These are phyloP conservation scores for Chrysochloris asiatica DNA, from an alignment of 2,113 vertebrate genomes.

Conservation along the genomic window DNA sequence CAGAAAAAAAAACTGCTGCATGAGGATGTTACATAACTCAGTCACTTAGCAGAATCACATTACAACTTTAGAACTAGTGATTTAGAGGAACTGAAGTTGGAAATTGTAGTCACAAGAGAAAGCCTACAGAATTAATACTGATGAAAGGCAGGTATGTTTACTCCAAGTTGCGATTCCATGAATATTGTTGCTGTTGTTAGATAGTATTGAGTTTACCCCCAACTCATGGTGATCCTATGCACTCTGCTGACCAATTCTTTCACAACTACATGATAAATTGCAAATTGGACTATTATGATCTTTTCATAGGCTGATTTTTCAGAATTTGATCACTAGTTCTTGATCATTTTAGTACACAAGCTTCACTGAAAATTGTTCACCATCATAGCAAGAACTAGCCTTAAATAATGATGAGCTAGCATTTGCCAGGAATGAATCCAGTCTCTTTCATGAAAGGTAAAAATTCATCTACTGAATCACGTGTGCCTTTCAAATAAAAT, in stretches of 20 bases:
- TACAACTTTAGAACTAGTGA: not conserved
- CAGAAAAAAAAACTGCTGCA: not conserved
- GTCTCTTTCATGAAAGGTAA: too few relatives aligned
- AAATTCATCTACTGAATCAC: not conserved
- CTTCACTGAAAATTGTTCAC: not conserved
- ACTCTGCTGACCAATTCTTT: not conserved
- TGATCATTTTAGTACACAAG: not conserved
- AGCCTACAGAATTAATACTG: not conserved
- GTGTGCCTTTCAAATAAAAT: not conserved
- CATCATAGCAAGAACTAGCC: not conserved
- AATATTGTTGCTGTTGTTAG: not conserved
- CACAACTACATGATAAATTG: not conserved
- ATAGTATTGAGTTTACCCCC: not conserved
- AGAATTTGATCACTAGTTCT: not conserved
- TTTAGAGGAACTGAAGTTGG: not conserved
- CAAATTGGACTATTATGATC: not conserved
- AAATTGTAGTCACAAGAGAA: not conserved
- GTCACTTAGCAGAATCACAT: not conserved
- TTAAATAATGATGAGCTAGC: not conserved
- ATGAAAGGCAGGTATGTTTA: not conserved
- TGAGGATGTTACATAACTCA: not conserved
- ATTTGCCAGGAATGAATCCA: not conserved
- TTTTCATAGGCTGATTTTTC: not conserved
- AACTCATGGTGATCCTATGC: not conserved
- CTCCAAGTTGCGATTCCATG: not conserved